Evolutionary conservation across 2,113 vertebrate genomes (phyloP).

Genomic region (Rhizomys pruinosus): DNA sequence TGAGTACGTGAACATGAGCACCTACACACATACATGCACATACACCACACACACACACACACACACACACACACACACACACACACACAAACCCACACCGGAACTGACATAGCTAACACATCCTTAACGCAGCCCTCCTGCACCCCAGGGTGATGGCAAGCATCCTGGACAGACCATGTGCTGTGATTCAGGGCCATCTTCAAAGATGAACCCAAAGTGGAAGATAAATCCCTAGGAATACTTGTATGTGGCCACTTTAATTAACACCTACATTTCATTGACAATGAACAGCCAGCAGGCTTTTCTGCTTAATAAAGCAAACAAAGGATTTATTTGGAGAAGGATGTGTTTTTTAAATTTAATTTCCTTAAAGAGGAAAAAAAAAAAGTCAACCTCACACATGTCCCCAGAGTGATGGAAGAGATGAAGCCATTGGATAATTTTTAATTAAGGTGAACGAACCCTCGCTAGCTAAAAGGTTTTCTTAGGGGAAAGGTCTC

Average conservation of each 20-base stretch:
- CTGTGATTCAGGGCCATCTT: background rate
- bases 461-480: constrained; percentile 63
- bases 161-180: background rate
- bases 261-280: constrained; percentile 69
- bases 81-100: no score
- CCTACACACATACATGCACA: no score
- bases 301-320: constrained; percentile 57
- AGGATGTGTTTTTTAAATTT: constrained; percentile 44
- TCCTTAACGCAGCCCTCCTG: background rate
- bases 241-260: constrained; percentile 47
- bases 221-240: background rate
- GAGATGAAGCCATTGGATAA: constrained; percentile 60
- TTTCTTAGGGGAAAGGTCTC: constrained; percentile 78
- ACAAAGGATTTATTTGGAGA: constrained; percentile 73
- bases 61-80: background rate
- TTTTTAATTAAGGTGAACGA: constrained; percentile 80
- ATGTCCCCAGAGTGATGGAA: constrained; percentile 16
- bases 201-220: background rate
- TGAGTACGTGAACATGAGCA: background rate
- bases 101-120: background rate
- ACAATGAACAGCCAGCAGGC: constrained; percentile 44
- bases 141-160: background rate
- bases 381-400: background rate
- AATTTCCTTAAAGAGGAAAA: constrained; percentile 38
- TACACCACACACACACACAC: background rate